phyloP scores from a whole-genome alignment of 2,797 vertebrate species.

The Crypturellus tataupa region DNA sequence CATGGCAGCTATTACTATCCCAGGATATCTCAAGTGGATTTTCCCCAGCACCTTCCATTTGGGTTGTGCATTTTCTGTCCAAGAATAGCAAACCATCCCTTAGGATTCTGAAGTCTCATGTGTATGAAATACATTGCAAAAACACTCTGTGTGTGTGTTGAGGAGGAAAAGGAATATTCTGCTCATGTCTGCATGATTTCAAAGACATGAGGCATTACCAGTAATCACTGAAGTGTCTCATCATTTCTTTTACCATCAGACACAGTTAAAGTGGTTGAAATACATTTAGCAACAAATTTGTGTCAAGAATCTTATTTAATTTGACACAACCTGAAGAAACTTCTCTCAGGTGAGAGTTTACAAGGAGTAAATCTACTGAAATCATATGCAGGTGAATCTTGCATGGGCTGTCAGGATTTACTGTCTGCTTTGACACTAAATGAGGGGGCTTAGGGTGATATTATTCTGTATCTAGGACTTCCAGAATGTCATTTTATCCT shows the following conservation, averaged over 20 bases:
- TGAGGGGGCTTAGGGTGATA: not conserved
- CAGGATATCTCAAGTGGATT: not conserved
- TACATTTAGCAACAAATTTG: slow-evolving; percentile 13
- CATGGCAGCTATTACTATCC: not conserved
- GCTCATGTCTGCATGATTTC: not conserved
- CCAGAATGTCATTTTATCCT: not conserved
- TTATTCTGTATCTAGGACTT: not conserved
- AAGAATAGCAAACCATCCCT: not conserved
- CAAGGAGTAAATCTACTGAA: slow-evolving; percentile 11
- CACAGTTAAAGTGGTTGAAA: not conserved
- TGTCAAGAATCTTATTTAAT: not conserved
- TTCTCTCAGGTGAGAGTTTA: not conserved
- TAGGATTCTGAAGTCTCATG: not conserved
- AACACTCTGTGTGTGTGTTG: not conserved
- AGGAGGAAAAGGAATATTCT: not conserved
- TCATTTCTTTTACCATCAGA: not conserved
- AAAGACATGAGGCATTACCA: not conserved
- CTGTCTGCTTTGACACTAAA: not conserved
- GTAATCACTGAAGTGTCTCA: not conserved
- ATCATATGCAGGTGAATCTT: not conserved
- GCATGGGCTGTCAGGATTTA: not conserved
- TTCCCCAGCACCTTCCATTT: not conserved
- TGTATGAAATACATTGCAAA: not conserved
- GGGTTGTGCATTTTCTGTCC: not conserved
- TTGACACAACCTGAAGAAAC: not conserved